Conservation (phyloP, 2,888 invertebrate genomes). For the Yponomeuta cagnagella region DNA sequence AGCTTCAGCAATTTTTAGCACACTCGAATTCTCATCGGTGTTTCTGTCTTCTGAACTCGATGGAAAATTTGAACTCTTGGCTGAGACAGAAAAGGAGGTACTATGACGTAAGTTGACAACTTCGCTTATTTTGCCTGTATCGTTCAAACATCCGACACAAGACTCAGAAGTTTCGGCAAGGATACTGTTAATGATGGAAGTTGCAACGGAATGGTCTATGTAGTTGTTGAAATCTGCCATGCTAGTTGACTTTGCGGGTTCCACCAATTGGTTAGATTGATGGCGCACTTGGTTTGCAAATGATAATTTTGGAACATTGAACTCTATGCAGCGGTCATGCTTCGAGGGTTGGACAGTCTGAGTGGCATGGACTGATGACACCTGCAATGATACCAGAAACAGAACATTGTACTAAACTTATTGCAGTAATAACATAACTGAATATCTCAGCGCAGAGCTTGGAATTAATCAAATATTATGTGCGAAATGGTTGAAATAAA, state of each 20-base stretch:
- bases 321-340: not conserved
- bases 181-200: not conserved
- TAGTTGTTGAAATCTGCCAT: not conserved
- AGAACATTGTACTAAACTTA: too few relatives aligned
- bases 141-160: not conserved
- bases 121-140: not conserved
- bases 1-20: not conserved
- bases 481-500: not conserved
- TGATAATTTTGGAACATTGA: not conserved
- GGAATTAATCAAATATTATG: too few relatives aligned
- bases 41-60: not conserved
- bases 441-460: too few relatives aligned
- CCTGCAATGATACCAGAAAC: not conserved
- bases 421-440: too few relatives aligned
- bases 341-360: not conserved
- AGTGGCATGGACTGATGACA: not conserved
- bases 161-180: not conserved
- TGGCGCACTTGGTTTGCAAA: not conserved
- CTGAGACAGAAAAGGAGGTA: not conserved
- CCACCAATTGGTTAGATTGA: not conserved
- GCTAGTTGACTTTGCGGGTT: not conserved
- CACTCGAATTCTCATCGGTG: not conserved
- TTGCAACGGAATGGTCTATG: not conserved
- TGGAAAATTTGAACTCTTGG: not conserved
- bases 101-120: not conserved